A percentile compares a stretch with the other conserved stretches of the same genome.
These are phyloP conservation scores for Parelbella ahira DNA, from an alignment of 2,888 invertebrate genomes.

Conservation along the genomic window DNA sequence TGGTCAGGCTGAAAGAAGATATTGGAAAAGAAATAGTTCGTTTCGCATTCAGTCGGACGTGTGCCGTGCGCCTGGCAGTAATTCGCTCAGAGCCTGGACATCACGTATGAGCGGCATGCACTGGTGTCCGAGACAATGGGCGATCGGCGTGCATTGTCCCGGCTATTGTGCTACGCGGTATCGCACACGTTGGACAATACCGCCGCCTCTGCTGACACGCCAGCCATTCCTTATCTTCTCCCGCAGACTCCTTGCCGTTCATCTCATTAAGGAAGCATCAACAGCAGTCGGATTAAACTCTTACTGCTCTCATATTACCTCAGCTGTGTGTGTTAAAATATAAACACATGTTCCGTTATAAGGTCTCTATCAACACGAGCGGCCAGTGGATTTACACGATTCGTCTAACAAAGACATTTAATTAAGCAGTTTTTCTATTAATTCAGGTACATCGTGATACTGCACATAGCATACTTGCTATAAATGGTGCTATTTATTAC, in stretches of 20 bases:
- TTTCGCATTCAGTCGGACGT: constrained; percentile 17
- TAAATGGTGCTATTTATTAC: no score
- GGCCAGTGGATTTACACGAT: no score
- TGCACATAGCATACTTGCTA: no score
- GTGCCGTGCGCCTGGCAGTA: constrained; percentile 34
- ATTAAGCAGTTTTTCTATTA: neutral
- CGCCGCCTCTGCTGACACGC: constrained; percentile 36
- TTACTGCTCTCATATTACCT: neutral
- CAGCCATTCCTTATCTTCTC: constrained; percentile 35
- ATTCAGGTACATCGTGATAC: no score
- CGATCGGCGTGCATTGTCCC: constrained; percentile 56
- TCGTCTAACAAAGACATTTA: neutral
- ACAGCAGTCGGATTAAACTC: constrained; percentile 1
- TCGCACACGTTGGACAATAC: constrained; percentile 49
- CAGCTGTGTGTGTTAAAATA: no score
- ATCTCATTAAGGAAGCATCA: constrained; percentile 5
- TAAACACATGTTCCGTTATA: no score
- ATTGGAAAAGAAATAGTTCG: constrained; percentile 18
- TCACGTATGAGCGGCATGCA: constrained; percentile 54
- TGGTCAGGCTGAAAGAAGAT: constrained; percentile 14
- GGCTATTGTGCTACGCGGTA: constrained; percentile 64
- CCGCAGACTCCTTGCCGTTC: constrained; percentile 24
- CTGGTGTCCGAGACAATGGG: constrained; percentile 67
- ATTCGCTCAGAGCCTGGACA: constrained; percentile 52
- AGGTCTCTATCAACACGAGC: no score